Conservation (phyloP, 2,797 vertebrate species). For the Sebastiscus albofasciatus region DNA sequence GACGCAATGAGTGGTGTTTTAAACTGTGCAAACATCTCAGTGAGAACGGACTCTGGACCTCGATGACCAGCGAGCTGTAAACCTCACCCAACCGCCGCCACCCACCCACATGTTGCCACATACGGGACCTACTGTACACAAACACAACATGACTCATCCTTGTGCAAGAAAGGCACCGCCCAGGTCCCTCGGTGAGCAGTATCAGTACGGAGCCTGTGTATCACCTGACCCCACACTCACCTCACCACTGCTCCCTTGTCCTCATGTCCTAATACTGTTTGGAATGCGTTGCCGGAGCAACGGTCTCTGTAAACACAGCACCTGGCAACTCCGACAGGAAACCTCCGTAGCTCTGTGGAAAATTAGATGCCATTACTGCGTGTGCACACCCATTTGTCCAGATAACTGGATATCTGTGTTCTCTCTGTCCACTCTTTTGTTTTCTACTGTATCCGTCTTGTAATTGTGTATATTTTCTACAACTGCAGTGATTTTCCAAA, state of each 20-base stretch:
- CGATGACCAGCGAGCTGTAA: slow-evolving; percentile 51
- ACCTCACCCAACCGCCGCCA: slow-evolving; percentile 31
- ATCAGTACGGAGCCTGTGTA: slow-evolving; percentile 15
- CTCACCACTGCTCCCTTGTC: slow-evolving; percentile 42
- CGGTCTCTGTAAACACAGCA: slow-evolving; percentile 76
- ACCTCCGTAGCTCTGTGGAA: slow-evolving; percentile 71
- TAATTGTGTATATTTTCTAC: slow-evolving; percentile 11
- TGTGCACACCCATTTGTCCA: slow-evolving; percentile 47
- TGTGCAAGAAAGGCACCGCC: slow-evolving; percentile 47
- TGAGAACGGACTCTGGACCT: slow-evolving; percentile 71
- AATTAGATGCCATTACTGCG: slow-evolving; percentile 65
- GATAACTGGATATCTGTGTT: slow-evolving; percentile 52
- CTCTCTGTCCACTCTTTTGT: slow-evolving; percentile 15
- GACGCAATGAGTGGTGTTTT: slow-evolving; percentile 51
- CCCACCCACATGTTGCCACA: slow-evolving; percentile 65
- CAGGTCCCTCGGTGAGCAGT: slow-evolving; percentile 38
- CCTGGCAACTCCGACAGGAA: slow-evolving; percentile 81
- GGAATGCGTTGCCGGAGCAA: slow-evolving; percentile 79
- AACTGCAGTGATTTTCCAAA: slow-evolving; percentile 21
- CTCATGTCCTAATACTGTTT: slow-evolving; percentile 73
- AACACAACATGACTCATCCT: slow-evolving; percentile 65
- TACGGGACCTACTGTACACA: slow-evolving; percentile 54
- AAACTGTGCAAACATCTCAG: slow-evolving; percentile 67
- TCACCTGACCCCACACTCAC: slow-evolving; percentile 65
- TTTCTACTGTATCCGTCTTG: neutral